Base-by-base conservation (phyloP, 2,888 invertebrate genomes). In the Deilephila porcellus region DNA sequence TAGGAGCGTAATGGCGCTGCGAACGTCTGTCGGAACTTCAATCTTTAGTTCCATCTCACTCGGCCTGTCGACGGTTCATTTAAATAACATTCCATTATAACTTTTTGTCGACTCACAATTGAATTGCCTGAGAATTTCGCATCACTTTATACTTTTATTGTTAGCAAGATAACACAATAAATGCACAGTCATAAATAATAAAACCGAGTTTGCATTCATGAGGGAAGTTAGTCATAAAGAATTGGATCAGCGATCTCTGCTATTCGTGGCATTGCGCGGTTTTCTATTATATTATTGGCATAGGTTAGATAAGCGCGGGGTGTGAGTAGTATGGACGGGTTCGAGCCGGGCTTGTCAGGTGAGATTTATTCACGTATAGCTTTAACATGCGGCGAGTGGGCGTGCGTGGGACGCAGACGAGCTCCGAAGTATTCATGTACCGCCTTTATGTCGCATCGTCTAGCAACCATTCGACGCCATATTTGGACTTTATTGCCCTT, bases 281-380 rank as follows among this genome's bases (percentile, higher is more conserved):
- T 79, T 80, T 78, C 78, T 81, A 77, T 79, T 78, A 76, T 77
- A 76, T 56, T 56, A 56, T 78, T 78, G 72, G 74, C 77, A 73
- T 79, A 79, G 74, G 75, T 79, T 77, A 76, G 79, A 81, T 79
- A 79, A 78, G 53, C 77, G 73, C 60, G 74, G 56, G 74, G 67
- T 76, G 45, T 45, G 45, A 72, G 80, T 74, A 79, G 77, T 79
- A 77, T 76, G 71, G 77, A 75, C 75, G 78, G 77, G 29, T 70
- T 78, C 71, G 77, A 74, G 75, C 75, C 78, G 76, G 75, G 74
- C 88, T 86, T 90, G 91, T 89, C 90, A 87, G 88, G 88, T 88
- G 82, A 89, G 90, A 93, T 91, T 91, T 92, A 91, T 91, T 86
- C 89, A 87, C 89, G 87, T 83, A 83, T 79, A 85, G 83, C 81